Base-by-base conservation (phyloP, 2,797 vertebrate genomes). In the Myotis vivesi region DNA sequence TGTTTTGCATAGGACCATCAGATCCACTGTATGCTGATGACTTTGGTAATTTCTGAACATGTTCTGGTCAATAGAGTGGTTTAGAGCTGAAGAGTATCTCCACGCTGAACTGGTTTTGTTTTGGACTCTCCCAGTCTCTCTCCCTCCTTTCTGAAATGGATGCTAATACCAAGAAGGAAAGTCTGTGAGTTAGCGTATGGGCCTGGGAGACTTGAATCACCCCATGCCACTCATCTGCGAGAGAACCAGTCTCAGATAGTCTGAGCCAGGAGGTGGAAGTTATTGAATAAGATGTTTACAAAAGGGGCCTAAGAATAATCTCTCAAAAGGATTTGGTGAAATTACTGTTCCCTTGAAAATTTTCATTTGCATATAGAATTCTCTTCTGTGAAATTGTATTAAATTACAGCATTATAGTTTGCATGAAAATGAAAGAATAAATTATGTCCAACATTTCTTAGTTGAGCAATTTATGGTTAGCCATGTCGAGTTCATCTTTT, bases 371-470 rank as follows among this genome's bases (percentile, higher is more conserved):
- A 20, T 59, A 13, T 15, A 41, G 23, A 83, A 64, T 94, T 92
- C 44, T 88, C 71, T 9, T 19, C 19, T 66, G 12, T 86, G 30
- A 49, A 71, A 62, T 79, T 71, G 25, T 79, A 55, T 76, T 92
- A 86, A 92, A 51, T 94, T 75, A 64, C 9, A 89, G 69, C 44
- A 64, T 28, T 93, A 68, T 22, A 88, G 51, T 90, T 92, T 75
- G 62, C 33, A 57, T 72, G 83, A 85, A 94, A 80, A 95, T 77
- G 68, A 86, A 77, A 76, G 62, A 91, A 16, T 87, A 59, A 89
- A n/a, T 92, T 53, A 33, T 76, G 25, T 22, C 53, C 33, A 85
- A 6, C 36, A 55, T 86, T 81, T 93, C 71, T 66, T 76, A 57
- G 41, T 71, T 86, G 66, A 77, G 2, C 4, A 33, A 17, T 91